Evolutionary conservation across 2,797 vertebrate genomes (phyloP).

Genomic region (Rhinella marina): DNA sequence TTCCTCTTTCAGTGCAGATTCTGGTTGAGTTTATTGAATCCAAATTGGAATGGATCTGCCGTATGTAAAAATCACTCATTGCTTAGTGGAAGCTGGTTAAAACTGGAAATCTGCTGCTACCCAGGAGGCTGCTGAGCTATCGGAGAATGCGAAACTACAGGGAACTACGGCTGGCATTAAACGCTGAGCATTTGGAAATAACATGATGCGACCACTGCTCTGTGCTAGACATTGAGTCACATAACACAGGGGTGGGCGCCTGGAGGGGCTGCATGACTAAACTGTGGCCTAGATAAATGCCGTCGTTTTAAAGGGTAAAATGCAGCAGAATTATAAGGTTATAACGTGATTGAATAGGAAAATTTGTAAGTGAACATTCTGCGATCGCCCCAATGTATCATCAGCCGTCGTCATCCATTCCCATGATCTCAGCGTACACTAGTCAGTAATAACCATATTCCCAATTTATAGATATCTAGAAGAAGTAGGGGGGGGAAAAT

Average conservation of each 20-base stretch:
- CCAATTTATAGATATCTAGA: not conserved
- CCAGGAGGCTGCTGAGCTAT: conserved; percentile 39
- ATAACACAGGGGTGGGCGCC: conserved; percentile 7
- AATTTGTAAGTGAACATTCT: not conserved
- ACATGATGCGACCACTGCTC: conserved; percentile 12
- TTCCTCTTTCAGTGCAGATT: not conserved
- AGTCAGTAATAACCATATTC: not conserved
- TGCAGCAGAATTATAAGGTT: not conserved
- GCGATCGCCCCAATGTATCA: not conserved
- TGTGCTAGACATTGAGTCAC: conserved; percentile 35
- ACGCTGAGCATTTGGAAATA: conserved; percentile 38
- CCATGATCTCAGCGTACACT: not conserved
- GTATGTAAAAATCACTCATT: conserved; percentile 17
- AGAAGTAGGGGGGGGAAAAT: not conserved
- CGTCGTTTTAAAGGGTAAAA: conserved; percentile 34
- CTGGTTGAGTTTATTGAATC: not conserved
- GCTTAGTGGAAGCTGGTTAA: conserved; percentile 45
- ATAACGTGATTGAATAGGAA: not conserved
- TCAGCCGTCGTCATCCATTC: not conserved
- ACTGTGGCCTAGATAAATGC: conserved; percentile 40
- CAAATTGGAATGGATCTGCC: not conserved
- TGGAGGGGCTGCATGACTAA: conserved; percentile 30
- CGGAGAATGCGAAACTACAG: conserved; percentile 41
- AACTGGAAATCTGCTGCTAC: conserved; percentile 41
- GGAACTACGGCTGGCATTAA: conserved; percentile 39